Base-by-base conservation (phyloP, 2,797 vertebrate genomes). In the Chelonia mydas region DNA sequence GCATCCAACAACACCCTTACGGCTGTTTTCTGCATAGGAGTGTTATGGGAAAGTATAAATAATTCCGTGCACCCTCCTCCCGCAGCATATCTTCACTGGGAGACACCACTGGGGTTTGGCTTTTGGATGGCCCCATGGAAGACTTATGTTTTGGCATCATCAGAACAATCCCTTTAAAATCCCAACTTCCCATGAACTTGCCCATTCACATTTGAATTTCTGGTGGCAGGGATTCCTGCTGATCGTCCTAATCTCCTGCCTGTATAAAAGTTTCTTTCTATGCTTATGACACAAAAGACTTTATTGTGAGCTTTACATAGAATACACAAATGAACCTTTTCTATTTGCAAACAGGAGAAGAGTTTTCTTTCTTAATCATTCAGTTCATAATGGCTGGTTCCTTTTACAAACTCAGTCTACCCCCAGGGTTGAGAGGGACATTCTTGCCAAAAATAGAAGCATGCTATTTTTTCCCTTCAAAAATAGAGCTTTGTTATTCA, bases 181-280 rank as follows among this genome's bases (percentile, higher is more conserved):
- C 87, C 78, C 93, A 95, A 10, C 92, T 98, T 98, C 97, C 96
- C 97, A 98, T 94, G 96, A 97, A 95, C 95, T 95, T 93, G 45
- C 65, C 87, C 97, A 97, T 98, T 97, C 96, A 97, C 90, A 87
- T 92, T 92, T 92, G 95, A 95, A 97, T 97, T 97, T 97, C 93
- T 96, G 96, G 96, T 97, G 68, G 96, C 97, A 87, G 90, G 95
- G 96, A 97, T 97, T 91, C 97, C 97, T 12, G 96, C 97, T 98
- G 97, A 91, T 84, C 93, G 93, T 93, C 89, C 90, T 97, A 97
- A 97, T 97, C 96, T 97, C 92, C 81, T 0, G 87, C 91, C 76
- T 93, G 90, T 95, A 94, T 88, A 96, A 97, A 96, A 87, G 96
- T 93, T 94, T 95, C 96, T 93, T 97, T 97, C 97, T 92, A 94